phyloP scores from a whole-genome alignment of 1,140 invertebrate genomes.

The Penaeus vannamei region DNA sequence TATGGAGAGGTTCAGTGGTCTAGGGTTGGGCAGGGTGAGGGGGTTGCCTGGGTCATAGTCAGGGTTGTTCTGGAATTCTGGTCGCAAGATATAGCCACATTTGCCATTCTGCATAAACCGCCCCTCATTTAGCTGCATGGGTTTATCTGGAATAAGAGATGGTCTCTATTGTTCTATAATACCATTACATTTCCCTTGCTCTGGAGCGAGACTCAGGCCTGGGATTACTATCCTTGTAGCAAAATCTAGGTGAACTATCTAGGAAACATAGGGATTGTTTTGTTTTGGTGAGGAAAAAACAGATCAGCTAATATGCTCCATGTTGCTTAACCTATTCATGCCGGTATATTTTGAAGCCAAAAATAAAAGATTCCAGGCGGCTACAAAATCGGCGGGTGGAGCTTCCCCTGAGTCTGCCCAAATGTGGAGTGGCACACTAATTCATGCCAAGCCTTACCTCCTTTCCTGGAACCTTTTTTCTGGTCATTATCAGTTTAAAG shows the following conservation, averaged over 20 bases:
- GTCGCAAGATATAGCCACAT: conserved; percentile 96
- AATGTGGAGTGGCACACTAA: no score
- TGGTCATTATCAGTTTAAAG: no score
- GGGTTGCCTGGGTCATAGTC: conserved; percentile 85
- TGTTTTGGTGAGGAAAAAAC: no score
- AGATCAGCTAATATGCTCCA: not conserved
- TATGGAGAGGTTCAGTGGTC: conserved; percentile 73
- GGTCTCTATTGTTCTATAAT: not conserved
- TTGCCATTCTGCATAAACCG: conserved; percentile 92
- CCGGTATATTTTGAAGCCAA: no score
- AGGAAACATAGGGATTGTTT: not conserved
- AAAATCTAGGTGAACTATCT: not conserved
- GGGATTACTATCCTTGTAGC: no score
- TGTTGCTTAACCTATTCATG: no score
- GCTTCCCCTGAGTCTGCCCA: no score
- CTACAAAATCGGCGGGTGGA: no score
- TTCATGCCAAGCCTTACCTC: no score
- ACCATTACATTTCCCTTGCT: not conserved
- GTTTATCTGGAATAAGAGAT: conserved; percentile 78
- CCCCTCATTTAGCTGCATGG: conserved; percentile 95
- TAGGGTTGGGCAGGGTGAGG: conserved; percentile 72
- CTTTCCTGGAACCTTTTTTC: no score
- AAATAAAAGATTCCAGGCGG: no score
- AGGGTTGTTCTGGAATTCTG: conserved; percentile 89
- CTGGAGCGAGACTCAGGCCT: not conserved